phyloP scores from a whole-genome alignment of 2,113 vertebrate genomes.

The Saguinus midas region DNA sequence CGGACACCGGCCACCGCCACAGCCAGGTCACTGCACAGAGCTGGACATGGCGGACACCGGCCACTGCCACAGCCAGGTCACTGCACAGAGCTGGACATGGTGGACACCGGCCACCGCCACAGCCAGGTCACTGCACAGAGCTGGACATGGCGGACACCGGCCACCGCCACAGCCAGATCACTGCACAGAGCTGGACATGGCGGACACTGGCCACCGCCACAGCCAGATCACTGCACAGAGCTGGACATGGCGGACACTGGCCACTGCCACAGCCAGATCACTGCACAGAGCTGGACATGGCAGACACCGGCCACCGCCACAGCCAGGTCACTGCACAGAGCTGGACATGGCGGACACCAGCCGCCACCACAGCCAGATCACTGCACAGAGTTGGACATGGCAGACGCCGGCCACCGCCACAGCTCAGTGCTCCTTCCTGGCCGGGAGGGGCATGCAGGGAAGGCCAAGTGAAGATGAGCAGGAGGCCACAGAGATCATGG shows the following conservation, averaged over 20 bases:
- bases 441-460: too few species aligned
- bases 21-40: neutral
- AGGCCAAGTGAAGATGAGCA: rapidly evolving
- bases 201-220: rapidly evolving
- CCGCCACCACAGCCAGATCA: too few species aligned
- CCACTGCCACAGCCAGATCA: too few species aligned
- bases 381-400: too few species aligned
- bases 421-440: rapidly evolving
- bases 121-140: neutral
- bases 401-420: too few species aligned
- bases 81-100: neutral
- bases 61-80: rapidly evolving
- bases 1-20: too few species aligned
- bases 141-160: too few species aligned
- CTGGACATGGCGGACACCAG: neutral
- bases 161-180: too few species aligned
- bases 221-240: neutral
- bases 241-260: too few species aligned
- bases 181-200: neutral
- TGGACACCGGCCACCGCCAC: too few species aligned
- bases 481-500: rapidly evolving
- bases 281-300: neutral
- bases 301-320: too few species aligned
- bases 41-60: neutral
- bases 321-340: neutral